Percentiles rank a stretch among this genome's conserved stretches.
Evolutionary conservation across 2,888 invertebrate genomes (phyloP).

Genomic region (Fabriciana adippe): DNA sequence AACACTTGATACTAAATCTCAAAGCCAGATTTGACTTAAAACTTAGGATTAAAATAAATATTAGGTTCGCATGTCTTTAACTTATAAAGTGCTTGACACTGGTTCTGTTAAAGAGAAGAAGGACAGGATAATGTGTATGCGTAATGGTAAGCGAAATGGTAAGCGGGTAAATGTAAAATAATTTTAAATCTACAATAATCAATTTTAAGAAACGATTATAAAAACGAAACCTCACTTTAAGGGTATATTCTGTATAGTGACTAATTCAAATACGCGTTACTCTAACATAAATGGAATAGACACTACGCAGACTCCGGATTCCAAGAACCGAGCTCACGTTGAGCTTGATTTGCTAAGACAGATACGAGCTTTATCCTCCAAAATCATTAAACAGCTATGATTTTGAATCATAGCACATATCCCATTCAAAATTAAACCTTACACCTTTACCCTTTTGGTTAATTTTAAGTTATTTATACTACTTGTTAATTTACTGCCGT

Average conservation of each 20-base stretch:
- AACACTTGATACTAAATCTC: too few species aligned
- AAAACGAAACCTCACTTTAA: too few species aligned
- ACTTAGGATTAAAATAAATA: too few species aligned
- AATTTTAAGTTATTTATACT: constrained; percentile 21
- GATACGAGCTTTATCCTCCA: constrained; percentile 45
- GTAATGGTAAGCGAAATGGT: too few species aligned
- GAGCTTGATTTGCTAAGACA: constrained; percentile 52
- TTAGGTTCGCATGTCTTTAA: too few species aligned
- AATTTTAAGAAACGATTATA: too few species aligned
- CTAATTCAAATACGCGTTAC: constrained; percentile 35
- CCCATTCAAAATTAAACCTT: constrained; percentile 29
- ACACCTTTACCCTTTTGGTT: constrained; percentile 3
- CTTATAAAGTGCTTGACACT: too few species aligned
- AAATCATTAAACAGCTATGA: constrained; percentile 41
- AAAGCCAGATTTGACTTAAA: too few species aligned
- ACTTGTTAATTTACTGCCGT: constrained; percentile 33
- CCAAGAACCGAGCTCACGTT: constrained; percentile 45
- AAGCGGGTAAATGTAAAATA: too few species aligned
- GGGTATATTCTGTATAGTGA: constrained; percentile 23
- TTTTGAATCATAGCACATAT: constrained; percentile 7
- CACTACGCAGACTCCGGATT: constrained; percentile 51
- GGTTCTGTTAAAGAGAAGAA: too few species aligned
- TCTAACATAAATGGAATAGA: constrained; percentile 45
- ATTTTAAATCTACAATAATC: too few species aligned
- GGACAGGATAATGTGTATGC: too few species aligned